Evolutionary conservation across 2,113 vertebrate species (phyloP), one percentile per base, ranked within the genome.

Genomic region (human): DNA sequence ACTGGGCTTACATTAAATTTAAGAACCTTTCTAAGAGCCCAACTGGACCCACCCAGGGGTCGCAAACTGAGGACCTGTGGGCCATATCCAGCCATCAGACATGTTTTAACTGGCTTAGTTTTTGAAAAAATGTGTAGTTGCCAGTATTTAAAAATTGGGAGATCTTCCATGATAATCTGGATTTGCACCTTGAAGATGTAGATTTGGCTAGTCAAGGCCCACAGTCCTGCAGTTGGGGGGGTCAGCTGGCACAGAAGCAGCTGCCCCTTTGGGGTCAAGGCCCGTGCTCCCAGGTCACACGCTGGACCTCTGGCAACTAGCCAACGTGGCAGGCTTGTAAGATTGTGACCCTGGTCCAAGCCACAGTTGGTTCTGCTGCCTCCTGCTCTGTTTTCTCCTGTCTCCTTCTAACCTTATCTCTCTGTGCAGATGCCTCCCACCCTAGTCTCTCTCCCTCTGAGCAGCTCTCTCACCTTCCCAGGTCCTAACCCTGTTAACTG

Each of bases 401-500:
- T 93, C 94, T 94, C 98, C n/a, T 59, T 90, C 94, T 98, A 82
- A 97, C 92, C 95, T 89, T 98, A 30, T 97, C 95, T 98, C 98
- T 97, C 93, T 95, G 97, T 97, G 98, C 97, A 98, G 98, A 97
- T 97, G 96, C 96, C 95, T 98, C 97, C 93, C 98, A 97, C 97
- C 98, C 98, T 96, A 95, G 97, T 5, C 96, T 97, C 93, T 96
- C 97, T 92, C 86, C 97, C 95, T 98, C 89, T 97, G 96, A 80
- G 92, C 98, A 87, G 96, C 97, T 98, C 93, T 87, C 79, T 96
- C 94, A 59, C 97, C 97, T 59, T 98, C 98, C 98, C 96, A 43
- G 96, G 98, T 99, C 98, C 98, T 99, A 99, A 99, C 98, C 98
- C 98, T 99, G 98, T 99, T 99, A 99, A 99, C 99, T 98, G 98